phyloP scores from a whole-genome alignment of 1,140 invertebrate species.

The Homalodisca vitripennis region DNA sequence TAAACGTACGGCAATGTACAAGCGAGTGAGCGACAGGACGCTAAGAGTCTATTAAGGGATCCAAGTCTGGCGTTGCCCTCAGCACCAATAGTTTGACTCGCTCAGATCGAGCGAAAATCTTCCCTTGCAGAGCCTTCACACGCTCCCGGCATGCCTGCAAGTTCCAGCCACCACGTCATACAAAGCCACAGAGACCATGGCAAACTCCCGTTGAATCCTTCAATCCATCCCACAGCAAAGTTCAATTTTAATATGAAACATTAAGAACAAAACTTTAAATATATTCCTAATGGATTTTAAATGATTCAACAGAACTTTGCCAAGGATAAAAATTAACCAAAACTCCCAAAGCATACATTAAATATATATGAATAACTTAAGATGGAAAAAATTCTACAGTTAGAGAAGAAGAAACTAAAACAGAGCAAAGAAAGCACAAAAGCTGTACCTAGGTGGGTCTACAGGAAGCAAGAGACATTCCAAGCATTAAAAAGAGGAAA shows the following conservation, averaged over 20 bases:
- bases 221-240: not conserved
- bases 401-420: constrained; percentile 18
- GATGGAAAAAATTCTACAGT: constrained; percentile 6
- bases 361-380: constrained; percentile 11
- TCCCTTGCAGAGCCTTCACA: constrained; percentile 82
- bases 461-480: constrained; percentile 22
- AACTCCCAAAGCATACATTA: constrained; percentile 27
- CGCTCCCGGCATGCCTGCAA: constrained; percentile 77
- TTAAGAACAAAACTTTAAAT: too few species aligned
- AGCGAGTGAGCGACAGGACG: constrained; percentile 18
- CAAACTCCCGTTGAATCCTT: constrained; percentile 27
- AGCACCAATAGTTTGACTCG: constrained; percentile 83
- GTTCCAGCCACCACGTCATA: constrained; percentile 31
- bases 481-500: constrained; percentile 33
- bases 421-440: constrained; percentile 26
- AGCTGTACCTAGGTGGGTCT: constrained; percentile 21
- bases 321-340: constrained; percentile 19
- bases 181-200: constrained; percentile 9
- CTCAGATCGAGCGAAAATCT: constrained; percentile 82
- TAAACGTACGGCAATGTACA: constrained; percentile 24
- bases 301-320: constrained; percentile 25
- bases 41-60: constrained; percentile 53
- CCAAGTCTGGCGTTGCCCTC: constrained; percentile 77
- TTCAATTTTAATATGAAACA: not conserved
- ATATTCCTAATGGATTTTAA: too few species aligned